A percentile compares a stretch with the other conserved stretches of the same genome.
Evolutionary conservation across 53 echinoderm and acorn worm genomes (phyloP).

Genomic region (Actinopyga echinites): DNA sequence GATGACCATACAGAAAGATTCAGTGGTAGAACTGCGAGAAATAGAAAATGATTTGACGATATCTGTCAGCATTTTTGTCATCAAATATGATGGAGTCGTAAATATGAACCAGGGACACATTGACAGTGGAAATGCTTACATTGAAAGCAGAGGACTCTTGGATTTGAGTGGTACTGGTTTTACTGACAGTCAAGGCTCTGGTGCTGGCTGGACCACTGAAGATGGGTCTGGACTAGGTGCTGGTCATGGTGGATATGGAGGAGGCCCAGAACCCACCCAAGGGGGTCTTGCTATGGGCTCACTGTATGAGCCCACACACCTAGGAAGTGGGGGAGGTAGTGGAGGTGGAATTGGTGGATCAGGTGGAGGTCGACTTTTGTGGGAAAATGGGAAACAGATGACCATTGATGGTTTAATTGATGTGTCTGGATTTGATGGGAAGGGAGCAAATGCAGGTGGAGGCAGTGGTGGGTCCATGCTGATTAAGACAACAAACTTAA

Average conservation of each 20-base stretch:
- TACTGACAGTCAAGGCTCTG: conserved; percentile 66
- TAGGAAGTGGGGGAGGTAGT: conserved; percentile 87
- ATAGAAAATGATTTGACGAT: conserved; percentile 71
- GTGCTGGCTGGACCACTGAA: conserved; percentile 67
- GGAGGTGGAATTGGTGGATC: conserved; percentile 78
- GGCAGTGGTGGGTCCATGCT: conserved; percentile 88
- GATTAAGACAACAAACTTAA: conserved; percentile 81
- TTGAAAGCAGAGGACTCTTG: conserved; percentile 79
- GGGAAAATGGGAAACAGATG: conserved; percentile 76
- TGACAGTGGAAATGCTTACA: conserved; percentile 71
- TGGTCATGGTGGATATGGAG: conserved; percentile 89
- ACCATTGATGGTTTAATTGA: conserved; percentile 72
- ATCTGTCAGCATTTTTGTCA: conserved; percentile 62
- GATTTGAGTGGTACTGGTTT: conserved; percentile 79
- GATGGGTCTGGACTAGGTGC: conserved; percentile 75
- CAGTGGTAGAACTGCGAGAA: conserved; percentile 64
- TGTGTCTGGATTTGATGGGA: conserved; percentile 64
- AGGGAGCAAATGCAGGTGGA: conserved; percentile 67
- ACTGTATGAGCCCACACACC: conserved; percentile 65
- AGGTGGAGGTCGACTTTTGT: conserved; percentile 78
- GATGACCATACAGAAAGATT: conserved; percentile 77
- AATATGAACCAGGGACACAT: conserved; percentile 84
- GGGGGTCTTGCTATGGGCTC: conserved; percentile 82
- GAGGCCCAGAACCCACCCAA: conserved; percentile 68
- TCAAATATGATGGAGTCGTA: conserved; percentile 79